phyloP scores from a whole-genome alignment of 2,113 vertebrate species.

The Callaeas wilsoni region DNA sequence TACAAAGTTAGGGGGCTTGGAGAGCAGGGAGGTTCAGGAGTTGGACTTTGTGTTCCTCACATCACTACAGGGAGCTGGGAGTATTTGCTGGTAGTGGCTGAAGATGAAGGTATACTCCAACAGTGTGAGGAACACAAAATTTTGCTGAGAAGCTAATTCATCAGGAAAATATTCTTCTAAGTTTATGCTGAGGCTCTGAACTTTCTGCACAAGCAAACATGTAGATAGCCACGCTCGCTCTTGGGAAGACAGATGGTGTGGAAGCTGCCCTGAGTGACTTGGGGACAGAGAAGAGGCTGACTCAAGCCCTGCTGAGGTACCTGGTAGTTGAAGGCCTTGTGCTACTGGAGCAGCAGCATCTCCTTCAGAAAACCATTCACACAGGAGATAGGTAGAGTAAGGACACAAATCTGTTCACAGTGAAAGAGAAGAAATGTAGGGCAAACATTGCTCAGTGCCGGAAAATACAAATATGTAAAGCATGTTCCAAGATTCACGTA shows the following conservation, averaged over 20 bases:
- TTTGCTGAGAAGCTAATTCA: background rate
- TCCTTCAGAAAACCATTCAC: background rate
- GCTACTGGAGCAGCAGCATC: background rate
- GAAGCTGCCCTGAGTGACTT: background rate
- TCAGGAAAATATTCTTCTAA: background rate
- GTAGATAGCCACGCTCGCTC: accelerated
- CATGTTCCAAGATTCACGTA: background rate
- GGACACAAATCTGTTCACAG: accelerated
- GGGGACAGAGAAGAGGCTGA: background rate
- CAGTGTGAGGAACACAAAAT: too few species aligned
- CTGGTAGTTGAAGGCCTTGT: background rate
- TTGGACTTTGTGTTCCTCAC: accelerated
- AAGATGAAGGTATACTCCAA: too few species aligned
- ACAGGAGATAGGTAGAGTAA: background rate
- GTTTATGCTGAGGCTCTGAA: background rate
- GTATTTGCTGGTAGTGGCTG: too few species aligned
- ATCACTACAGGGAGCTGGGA: too few species aligned
- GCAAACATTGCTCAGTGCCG: background rate
- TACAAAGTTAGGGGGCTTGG: background rate
- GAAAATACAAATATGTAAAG: background rate
- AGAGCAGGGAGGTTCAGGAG: background rate
- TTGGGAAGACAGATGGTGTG: background rate
- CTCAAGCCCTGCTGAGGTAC: background rate
- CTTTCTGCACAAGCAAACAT: background rate
- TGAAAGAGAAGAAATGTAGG: background rate